These are phyloP conservation scores for Epinephelus awoara DNA, from an alignment of 2,797 vertebrate genomes.

Conservation along the genomic window DNA sequence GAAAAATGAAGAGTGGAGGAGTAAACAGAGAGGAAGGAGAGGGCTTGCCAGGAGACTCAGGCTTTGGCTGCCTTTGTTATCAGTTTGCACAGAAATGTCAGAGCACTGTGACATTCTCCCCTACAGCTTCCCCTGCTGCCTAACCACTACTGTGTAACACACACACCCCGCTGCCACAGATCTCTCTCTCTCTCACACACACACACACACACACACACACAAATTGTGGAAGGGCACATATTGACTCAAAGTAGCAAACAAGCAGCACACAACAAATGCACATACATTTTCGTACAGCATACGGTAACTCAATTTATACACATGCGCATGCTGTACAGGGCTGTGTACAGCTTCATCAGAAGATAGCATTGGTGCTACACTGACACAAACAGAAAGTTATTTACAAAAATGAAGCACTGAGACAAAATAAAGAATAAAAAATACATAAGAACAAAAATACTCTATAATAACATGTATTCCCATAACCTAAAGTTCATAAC, in stretches of 20 bases:
- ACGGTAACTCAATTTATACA: not conserved
- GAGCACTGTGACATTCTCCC: conserved; percentile 75
- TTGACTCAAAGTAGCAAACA: conserved; percentile 1
- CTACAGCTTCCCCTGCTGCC: conserved; percentile 74
- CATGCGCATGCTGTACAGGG: not conserved
- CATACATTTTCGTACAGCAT: not conserved
- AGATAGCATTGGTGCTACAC: not conserved
- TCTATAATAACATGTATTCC: not conserved
- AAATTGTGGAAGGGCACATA: not conserved
- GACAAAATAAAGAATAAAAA: not conserved
- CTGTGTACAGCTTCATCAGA: not conserved
- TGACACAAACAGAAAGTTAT: not conserved
- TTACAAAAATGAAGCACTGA: not conserved
- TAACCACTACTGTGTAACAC: conserved; percentile 46
- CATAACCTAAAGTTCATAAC: not conserved
- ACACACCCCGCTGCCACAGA: conserved; percentile 6
- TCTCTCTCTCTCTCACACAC: not conserved
- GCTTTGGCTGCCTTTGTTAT: conserved; percentile 78
- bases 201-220: conserved; percentile 2
- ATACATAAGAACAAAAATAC: not conserved
- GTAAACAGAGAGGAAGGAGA: conserved; percentile 63
- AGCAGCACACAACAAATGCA: not conserved
- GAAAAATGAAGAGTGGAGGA: conserved; percentile 50
- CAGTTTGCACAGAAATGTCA: conserved; percentile 83
- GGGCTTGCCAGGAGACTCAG: conserved; percentile 66